phyloP scores from a whole-genome alignment of 2,797 vertebrate species.

The Micrastur ruficollis region DNA sequence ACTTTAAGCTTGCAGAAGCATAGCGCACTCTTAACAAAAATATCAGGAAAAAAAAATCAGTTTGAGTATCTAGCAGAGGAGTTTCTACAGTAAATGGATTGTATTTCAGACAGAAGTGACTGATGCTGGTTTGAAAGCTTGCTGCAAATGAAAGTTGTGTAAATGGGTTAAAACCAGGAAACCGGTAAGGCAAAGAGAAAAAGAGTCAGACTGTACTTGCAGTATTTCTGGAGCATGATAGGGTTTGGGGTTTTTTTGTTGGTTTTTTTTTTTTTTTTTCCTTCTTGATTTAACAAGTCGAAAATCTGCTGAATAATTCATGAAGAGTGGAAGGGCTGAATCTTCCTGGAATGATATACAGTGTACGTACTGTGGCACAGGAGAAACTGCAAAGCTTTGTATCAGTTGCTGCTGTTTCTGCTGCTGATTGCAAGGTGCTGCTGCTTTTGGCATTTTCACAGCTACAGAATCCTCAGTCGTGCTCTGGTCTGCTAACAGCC shows the following conservation, averaged over 20 bases:
- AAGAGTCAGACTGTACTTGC: conserved; percentile 57
- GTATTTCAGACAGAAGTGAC: background rate
- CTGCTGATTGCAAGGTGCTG: conserved; percentile 56
- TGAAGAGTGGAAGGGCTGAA: conserved; percentile 72
- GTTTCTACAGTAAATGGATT: background rate
- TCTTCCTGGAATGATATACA: conserved; percentile 72
- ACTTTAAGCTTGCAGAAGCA: background rate
- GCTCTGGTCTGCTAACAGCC: background rate
- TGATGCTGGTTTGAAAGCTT: background rate
- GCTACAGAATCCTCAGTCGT: background rate
- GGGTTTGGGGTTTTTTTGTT: background rate
- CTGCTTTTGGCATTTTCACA: conserved; percentile 50
- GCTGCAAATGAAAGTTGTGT: background rate
- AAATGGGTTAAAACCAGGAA: conserved; percentile 9
- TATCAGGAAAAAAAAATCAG: background rate
- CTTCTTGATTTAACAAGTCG: conserved; percentile 66
- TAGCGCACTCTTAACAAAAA: background rate
- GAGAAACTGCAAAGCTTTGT: conserved; percentile 68
- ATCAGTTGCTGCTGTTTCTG: conserved; percentile 48
- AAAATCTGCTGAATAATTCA: conserved; percentile 81
- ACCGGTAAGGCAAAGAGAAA: background rate
- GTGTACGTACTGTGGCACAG: conserved; percentile 59
- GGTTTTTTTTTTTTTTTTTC: conserved; percentile 13
- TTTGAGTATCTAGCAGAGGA: background rate
- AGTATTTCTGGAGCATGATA: conserved; percentile 67